Conservation (phyloP, 2,113 vertebrate species). For the Mormyrus lacerda region DNA sequence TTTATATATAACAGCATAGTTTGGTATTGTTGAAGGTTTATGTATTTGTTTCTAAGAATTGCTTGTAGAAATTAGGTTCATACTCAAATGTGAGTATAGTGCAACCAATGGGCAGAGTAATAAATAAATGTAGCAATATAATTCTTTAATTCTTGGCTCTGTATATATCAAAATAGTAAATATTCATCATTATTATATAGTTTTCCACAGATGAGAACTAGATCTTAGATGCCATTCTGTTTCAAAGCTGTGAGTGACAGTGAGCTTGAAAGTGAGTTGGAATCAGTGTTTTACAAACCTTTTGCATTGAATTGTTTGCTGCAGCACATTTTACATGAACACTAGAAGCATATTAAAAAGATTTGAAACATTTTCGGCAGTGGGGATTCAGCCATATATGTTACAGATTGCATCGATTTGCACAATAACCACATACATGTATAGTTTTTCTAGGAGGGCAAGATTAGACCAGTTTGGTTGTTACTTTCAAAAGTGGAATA, state of each 20-base stretch:
- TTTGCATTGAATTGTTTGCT: not conserved
- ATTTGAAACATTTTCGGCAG: not conserved
- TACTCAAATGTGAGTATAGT: not conserved
- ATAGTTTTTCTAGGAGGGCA: not conserved
- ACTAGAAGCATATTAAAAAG: not conserved
- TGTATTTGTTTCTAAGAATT: not conserved
- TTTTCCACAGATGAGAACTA: not conserved
- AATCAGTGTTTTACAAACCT: not conserved
- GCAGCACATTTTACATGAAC: not conserved
- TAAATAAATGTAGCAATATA: not conserved
- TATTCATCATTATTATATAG: not conserved
- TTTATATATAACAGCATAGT: not conserved
- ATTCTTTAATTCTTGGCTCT: not conserved
- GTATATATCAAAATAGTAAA: not conserved
- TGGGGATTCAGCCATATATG: not conserved
- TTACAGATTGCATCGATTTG: not conserved
- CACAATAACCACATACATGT: not conserved
- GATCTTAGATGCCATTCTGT: not conserved
- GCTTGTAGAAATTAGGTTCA: not conserved
- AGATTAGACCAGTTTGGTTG: not conserved
- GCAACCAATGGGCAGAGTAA: not conserved
- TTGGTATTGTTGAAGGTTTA: not conserved
- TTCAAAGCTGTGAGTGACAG: not conserved
- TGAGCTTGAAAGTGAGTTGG: not conserved
- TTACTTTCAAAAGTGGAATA: not conserved